Base-by-base conservation (phyloP, 2,888 invertebrate species). In the Nymphalis urticae region DNA sequence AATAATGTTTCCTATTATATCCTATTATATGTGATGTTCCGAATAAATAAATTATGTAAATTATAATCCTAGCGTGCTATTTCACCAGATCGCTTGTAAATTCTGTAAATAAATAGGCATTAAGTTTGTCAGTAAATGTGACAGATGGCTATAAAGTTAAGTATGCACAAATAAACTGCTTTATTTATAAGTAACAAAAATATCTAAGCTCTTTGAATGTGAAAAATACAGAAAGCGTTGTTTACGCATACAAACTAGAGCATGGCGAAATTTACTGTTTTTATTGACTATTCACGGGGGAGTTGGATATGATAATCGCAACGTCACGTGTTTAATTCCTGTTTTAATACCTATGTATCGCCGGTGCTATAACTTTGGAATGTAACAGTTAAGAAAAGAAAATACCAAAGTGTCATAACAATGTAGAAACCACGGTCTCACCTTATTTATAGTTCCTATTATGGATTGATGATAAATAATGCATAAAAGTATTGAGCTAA, bases 91-190 rank as follows among this genome's bases (percentile, higher is more conserved):
- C 82, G 81, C 76, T 87, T 87, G 86, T 89, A 88, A 86, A 86
- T 88, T 79, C 82, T 89, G 89, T 90, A 89, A 86, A 89, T 89
- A 88, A 63, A 70, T 87, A 84, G 81, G 84, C 82, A 83, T 82
- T 81, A 80, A 82, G 82, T 77, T 84, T 85, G 85, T 85, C 85
- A 84, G 87, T 85, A 85, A 85, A 80, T 84, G 77, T 83, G 82
- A 83, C 82, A 79, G 77, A 83, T 78, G 78, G 82, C 74, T 73
- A 72, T 72, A 84, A 79, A 84, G 81, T 80, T 83, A 79, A 80
- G 80, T 79, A 82, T 85, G 88, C 89, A 88, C 88, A 88, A 89
- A 86, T 75, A 77, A 79, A 80, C 72, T 71, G 69, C 72, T 73
- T 71, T 75, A 75, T 75, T 75, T 76, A 77, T 72, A 71, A 64